Base-by-base conservation (phyloP, 2,113 vertebrate species). In the Phocoena sinus region DNA sequence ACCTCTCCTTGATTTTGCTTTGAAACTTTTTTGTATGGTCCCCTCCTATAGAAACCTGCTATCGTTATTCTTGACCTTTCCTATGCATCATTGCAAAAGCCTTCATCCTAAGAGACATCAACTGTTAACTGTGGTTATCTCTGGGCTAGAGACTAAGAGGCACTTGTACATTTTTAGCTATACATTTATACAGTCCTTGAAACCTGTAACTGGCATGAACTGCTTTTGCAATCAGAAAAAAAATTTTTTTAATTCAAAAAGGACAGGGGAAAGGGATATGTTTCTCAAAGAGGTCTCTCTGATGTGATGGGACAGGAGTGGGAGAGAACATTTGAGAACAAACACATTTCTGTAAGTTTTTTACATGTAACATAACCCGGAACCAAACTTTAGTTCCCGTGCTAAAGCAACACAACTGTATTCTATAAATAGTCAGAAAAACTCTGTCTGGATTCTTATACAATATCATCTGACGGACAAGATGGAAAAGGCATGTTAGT, bases 401-500 rank as follows among this genome's bases (percentile, higher is more conserved):
- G 28, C 84, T 84, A 81, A 84, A 62, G 12, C 65, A 31, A 71
- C 83, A 84, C 91, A 71, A 92, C 93, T 95, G 91, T 83, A 88
- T 92, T 73, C 96, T 96, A 97, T 95, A 97, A 97, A 95, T 97
- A 96, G 83, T 63, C 50, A 71, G 94, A 77, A 92, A 82, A 93
- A 86, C 76, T 85, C 28, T 20, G 63, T 88, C 81, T 94, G 88
- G 53, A 94, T 84, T 85, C 93, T 94, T 88, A 53, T 74, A 80
- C 58, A 92, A 56, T 90, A 84, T 95, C 91, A 95, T 94, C 88
- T 97, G 94, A 97, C 86, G 73, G 91, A 92, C 50, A 41, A 28
- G 31, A 77, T 33, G n/a, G 14, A 60, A 56, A 96, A 91, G 56
- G 18, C 50, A 28, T 33, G 26, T 71, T 73, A 71, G 60, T 38